Evolutionary conservation across 2,113 vertebrate species (phyloP), one percentile per base, ranked within the genome.

Genomic region (Aegotheles bennettii): DNA sequence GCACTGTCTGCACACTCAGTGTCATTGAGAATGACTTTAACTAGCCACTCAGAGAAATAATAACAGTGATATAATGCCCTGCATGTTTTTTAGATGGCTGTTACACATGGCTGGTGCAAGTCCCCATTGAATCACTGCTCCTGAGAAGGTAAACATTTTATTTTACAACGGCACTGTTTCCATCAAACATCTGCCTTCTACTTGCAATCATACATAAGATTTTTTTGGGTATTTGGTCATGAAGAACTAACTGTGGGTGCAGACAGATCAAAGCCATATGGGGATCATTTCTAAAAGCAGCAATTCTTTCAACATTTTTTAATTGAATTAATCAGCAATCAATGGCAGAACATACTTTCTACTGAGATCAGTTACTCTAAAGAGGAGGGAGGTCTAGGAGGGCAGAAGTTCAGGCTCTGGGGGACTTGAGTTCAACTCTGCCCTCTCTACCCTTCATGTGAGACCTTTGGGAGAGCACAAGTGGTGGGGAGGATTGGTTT

Each of bases 211-310:
- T 17, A 47, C 9, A 0, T 26, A 75, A 50, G 54, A 63, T 95
- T 84, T 45, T 51, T 59, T 64, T 21, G n/a, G 67, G 38, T 36
- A n/a, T 70, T 59, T 1, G 3, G 35, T 54, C 71, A 64, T 0
- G 4, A 35, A 50, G 59, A 50, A 28, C 28, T 79, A 84, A 82
- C 45, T 69, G 63, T 10, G 12, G 67, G 35, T 35, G 15, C 42
- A 83, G 57, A 13, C 50, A 63, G 56, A 94, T 86, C 82, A 95
- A 96, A 95, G 71, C 79, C 94, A 94, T 35, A 84, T 84, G 88
- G 56, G 43, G 42, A 86, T 94, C 56, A 48, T 78, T 94, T 90
- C 68, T 64, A 78, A 95, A 96, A 96, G 75, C 82, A 88, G n/a
- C 33, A 47, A 6, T 67, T n/a, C 75, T 90, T 51, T 60, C 61